These are phyloP conservation scores for Platysternon megacephalum DNA, from an alignment of 2,113 vertebrate species.

Conservation along the genomic window DNA sequence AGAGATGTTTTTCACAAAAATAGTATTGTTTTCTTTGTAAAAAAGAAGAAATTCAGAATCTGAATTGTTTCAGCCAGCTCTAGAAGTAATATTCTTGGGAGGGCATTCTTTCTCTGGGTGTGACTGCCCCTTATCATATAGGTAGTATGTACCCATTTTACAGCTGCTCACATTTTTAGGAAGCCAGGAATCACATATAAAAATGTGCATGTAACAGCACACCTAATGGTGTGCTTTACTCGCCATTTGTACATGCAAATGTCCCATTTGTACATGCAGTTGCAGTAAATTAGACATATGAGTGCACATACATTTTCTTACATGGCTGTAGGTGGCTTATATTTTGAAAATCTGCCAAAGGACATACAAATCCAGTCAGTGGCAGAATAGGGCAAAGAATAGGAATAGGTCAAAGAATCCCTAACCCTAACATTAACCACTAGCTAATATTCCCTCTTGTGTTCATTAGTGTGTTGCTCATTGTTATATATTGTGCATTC, in stretches of 20 bases:
- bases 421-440: slow-evolving; percentile 5
- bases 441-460: slow-evolving; percentile 51
- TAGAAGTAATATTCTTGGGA: not conserved
- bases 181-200: not conserved
- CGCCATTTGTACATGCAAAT: not conserved
- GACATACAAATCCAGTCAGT: not conserved
- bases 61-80: not conserved
- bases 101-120: not conserved
- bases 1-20: not conserved
- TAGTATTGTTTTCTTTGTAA: not conserved
- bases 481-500: not conserved
- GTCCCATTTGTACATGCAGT: not conserved
- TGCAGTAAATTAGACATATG: not conserved
- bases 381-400: not conserved
- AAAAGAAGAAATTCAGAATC: not conserved
- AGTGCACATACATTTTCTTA: not conserved
- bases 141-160: not conserved
- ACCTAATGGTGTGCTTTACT: not conserved
- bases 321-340: not conserved
- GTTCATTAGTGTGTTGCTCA: slow-evolving; percentile 25
- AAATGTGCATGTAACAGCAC: not conserved
- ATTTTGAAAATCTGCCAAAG: not conserved
- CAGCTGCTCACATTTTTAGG: not conserved
- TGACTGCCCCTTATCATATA: not conserved
- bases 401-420: not conserved